Percentiles rank a stretch among this genome's conserved stretches.
Evolutionary conservation across 2,888 invertebrate species (phyloP).

Genomic region (Patella ulyssiponensis): DNA sequence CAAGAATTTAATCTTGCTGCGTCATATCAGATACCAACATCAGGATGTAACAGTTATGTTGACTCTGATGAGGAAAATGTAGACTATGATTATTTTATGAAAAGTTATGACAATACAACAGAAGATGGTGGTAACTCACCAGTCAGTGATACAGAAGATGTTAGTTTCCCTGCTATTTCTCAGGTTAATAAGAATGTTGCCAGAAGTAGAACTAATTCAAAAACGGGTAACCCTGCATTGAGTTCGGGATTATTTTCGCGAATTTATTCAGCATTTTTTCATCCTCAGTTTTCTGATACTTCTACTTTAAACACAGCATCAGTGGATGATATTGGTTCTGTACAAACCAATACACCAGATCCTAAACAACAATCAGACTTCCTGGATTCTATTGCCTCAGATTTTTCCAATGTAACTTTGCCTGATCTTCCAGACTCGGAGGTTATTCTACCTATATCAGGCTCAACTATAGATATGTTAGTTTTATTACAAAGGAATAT

Average conservation of each 20-base stretch:
- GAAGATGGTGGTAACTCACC: not conserved
- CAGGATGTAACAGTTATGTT: no score
- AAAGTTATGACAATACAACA: not conserved
- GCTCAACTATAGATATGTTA: conserved; percentile 55
- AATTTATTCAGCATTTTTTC: conserved; percentile 9
- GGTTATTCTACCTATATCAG: conserved; percentile 51
- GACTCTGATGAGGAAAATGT: not conserved
- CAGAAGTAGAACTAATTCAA: not conserved
- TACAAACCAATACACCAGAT: not conserved
- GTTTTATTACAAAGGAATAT: conserved; percentile 57
- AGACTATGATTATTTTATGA: not conserved
- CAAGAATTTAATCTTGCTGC: no score
- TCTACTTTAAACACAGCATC: not conserved
- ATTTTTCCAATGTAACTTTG: conserved; percentile 27
- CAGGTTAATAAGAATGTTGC: not conserved
- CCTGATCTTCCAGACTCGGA: conserved; percentile 23
- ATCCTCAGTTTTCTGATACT: not conserved
- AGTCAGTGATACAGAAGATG: conserved; percentile 11
- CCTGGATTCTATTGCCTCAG: conserved; percentile 30
- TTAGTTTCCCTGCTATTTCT: conserved; percentile 15
- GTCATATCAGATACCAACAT: no score
- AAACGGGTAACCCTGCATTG: not conserved
- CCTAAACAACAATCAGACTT: conserved; percentile 22
- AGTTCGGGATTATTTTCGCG: conserved; percentile 1
- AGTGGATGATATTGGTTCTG: conserved; percentile 12